Base-by-base conservation (phyloP, 2,888 invertebrate genomes). In the Agriopis leucophaearia region DNA sequence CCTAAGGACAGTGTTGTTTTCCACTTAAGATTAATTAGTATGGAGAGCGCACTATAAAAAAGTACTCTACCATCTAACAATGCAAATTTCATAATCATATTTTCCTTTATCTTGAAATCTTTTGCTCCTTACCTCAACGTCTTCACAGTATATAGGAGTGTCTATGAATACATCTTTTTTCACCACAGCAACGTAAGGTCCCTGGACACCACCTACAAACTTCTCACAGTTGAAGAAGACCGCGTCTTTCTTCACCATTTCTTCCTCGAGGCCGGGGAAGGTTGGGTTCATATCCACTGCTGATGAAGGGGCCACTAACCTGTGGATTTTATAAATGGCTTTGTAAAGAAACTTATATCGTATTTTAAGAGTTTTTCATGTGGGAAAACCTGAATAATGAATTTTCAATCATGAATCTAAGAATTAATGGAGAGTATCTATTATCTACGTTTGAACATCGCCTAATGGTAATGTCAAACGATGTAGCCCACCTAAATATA, bases 191-290 rank as follows among this genome's bases (percentile, higher is more conserved):
- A 95, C 91, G 86, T 96, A 96, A 12, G 98, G 98, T 0, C 98
- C 97, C 82, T 97, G 97, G 0, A 97, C 96, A 0, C 98, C 98
- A 0, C 98, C 98, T 45, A 98, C 95, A 86, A 98, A 98, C 88
- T 98, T 98, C 92, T 98, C 98, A 57, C 97, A 96, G 61, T 98
- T 97, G 85, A 98, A 97, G 88, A 97, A 98, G 64, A 98, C 92
- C 0, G 98, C 98, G 88, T 99, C 98, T 84, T 98, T 98, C 88
- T 96, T 96, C 48, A 96, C 96, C 78, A 96, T 95, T n/a, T 95
- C 95, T 73, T 96, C 96, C 68, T 96, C 96, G 1, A 96, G 96
- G 44, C 96, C 96, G 1, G 92, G 88, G 66, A 94, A 91, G 12
- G 96, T 94, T 0, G 98, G 97, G 84, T 98, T 98, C 97, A 98